Conservation (phyloP, 2,113 vertebrate species). For the Cathartes aura region DNA sequence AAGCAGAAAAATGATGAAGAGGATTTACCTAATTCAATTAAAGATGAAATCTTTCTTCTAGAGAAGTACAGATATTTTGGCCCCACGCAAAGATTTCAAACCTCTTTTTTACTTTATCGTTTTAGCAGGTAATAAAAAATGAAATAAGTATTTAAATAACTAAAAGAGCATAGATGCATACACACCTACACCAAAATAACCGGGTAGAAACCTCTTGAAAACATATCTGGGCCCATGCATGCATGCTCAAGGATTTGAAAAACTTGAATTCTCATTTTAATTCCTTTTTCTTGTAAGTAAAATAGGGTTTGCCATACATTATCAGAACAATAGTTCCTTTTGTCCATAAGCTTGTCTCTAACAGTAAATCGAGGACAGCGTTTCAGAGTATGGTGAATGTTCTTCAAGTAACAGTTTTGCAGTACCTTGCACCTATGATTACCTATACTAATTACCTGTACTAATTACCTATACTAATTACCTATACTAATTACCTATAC, state of each 20-base stretch:
- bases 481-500: too few species aligned
- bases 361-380: neutral
- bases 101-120: neutral
- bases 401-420: neutral
- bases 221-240: accelerated
- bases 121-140: neutral
- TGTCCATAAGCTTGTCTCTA: neutral
- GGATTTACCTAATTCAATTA: neutral
- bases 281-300: neutral
- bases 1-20: neutral
- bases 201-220: neutral
- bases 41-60: neutral
- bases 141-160: neutral
- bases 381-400: neutral
- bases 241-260: neutral
- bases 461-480: neutral
- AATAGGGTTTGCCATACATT: neutral
- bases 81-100: neutral
- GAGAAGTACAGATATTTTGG: neutral
- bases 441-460: too few species aligned
- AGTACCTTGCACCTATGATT: neutral
- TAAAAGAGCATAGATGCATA: neutral
- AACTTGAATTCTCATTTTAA: neutral
- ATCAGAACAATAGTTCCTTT: neutral
- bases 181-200: neutral